Evolutionary conservation across 2,113 vertebrate genomes (phyloP).

Genomic region (Azemiops feae): DNA sequence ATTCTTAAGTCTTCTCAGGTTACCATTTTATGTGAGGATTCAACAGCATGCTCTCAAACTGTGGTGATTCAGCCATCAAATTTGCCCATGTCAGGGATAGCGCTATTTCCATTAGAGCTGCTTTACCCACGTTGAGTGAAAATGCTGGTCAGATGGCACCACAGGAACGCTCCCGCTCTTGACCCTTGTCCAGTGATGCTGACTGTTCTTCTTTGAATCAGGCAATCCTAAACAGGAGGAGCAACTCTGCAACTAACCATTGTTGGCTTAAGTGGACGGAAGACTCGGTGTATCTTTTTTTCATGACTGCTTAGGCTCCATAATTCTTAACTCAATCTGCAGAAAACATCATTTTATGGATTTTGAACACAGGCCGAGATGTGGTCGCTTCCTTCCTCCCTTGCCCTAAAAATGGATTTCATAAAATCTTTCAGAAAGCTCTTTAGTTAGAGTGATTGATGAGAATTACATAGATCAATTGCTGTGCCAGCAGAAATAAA

Average conservation of each 20-base stretch:
- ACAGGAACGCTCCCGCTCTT: neutral
- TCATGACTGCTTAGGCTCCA: neutral
- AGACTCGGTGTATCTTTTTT: neutral
- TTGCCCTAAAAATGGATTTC: neutral
- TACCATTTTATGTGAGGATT: neutral
- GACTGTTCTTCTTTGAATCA: neutral
- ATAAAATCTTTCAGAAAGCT: neutral
- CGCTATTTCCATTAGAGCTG: too few species aligned
- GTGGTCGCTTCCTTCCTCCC: neutral
- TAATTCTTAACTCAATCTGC: neutral
- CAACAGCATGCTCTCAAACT: neutral
- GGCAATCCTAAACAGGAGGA: neutral
- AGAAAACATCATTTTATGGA: neutral
- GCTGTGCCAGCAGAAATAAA: neutral
- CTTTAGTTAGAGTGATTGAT: conserved; percentile 4
- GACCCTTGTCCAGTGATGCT: neutral
- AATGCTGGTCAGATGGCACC: neutral
- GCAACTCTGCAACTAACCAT: neutral
- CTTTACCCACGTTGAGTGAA: neutral
- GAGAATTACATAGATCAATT: neutral
- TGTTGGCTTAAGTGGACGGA: neutral
- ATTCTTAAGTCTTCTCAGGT: neutral
- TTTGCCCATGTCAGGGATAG: neutral
- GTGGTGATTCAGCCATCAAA: neutral
- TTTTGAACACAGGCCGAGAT: neutral